Evolutionary conservation across 2,888 invertebrate species (phyloP), one percentile per base, ranked within the genome.

Genomic region (Abrostola triplasia): DNA sequence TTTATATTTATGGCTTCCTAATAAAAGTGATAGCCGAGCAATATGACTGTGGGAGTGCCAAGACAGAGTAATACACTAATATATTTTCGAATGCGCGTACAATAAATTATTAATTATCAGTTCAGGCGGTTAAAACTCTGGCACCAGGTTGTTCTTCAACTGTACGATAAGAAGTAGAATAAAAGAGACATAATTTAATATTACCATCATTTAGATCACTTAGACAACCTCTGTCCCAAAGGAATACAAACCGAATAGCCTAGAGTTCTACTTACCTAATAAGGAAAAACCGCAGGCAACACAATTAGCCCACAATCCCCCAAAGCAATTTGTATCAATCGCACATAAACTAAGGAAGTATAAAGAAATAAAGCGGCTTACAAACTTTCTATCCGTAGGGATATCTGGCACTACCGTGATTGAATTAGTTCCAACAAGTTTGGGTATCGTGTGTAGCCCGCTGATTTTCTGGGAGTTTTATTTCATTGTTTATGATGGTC

Each of bases 251-350:
- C 8, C 24, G 24, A 10, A 38, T 0, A 48, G 24, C 38, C 38
- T 50, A 37, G 11, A 57, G 47, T n/a, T 40, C 35, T 42, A 51
- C 41, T 58, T 38, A 67, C n/a, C n/a, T 72, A 61, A 56, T 73
- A 59, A 70, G 58, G 50, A 55, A 69, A 64, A 61, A 47, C 37
- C 38, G n/a, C 24, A 6, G 54, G 10, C 38, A 50, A 67, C 49
- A 47, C 56, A 76, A 76, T 77, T 76, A 77, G 75, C 76, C 64
- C 63, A 56, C 58, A 80, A 79, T 76, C 65, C 82, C 81, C 80
- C 73, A 71, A 83, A 83, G 81, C 82, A 82, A 86, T 85, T 86
- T 80, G 85, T 85, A 84, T 82, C 85, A 85, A 86, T 86, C 82
- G 59, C 71, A 79, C 48, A 77, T 71, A 70, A 73, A 76, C 75